phyloP scores from a whole-genome alignment of 2,113 vertebrate species.

The cat (Felis catus) region F.catus_Fca126_mat1.0 CM031412.1:202774001-202774500 shows the following conservation, averaged over 20 bases:
- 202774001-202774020: neutral
- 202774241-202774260: neutral
- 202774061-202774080: neutral
- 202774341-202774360: neutral
- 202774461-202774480: neutral
- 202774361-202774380: neutral
- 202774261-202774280: neutral
- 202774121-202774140: neutral
- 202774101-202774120: neutral
- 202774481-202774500: neutral
- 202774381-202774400: neutral
- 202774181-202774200: neutral
- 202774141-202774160: neutral
- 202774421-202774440: neutral
- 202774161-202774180: neutral
- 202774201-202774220: neutral
- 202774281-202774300: neutral
- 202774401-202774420: neutral
- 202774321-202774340: constrained; percentile 3
- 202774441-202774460: neutral
- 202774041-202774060: neutral
- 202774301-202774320: neutral
- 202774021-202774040: neutral
- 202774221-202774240: neutral
- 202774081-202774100: too few species aligned